Evolutionary conservation across 2,888 invertebrate genomes (phyloP).

Genomic region (Eledona agricola): DNA sequence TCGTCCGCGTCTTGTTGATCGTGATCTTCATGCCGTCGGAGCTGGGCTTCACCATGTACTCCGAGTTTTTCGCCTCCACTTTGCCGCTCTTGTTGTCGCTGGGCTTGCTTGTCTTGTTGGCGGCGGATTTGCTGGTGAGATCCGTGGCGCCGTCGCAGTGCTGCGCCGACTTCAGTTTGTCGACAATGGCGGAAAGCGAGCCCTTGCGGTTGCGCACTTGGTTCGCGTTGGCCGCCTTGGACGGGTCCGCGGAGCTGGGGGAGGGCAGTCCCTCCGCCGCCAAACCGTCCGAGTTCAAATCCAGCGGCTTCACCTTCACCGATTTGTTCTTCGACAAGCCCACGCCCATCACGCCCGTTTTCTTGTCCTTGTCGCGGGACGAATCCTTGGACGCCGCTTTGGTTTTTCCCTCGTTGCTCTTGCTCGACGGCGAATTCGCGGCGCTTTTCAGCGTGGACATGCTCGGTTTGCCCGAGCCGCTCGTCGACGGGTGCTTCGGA

Average conservation of each 20-base stretch:
- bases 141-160: conserved; percentile 70
- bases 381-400: conserved; percentile 64
- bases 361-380: conserved; percentile 51
- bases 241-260: conserved; percentile 67
- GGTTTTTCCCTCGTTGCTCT: conserved; percentile 68
- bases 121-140: conserved; percentile 60
- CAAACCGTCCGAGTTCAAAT: conserved; percentile 60
- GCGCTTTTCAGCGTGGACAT: conserved; percentile 89
- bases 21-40: conserved; percentile 91
- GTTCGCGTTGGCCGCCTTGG: conserved; percentile 68
- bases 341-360: conserved; percentile 44
- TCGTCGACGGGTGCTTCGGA: conserved; percentile 77
- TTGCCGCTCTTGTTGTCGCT: conserved; percentile 50
- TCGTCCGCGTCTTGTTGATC: conserved; percentile 86
- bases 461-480: conserved; percentile 83
- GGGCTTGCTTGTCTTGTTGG: conserved; percentile 50
- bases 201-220: conserved; percentile 76
- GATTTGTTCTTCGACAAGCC: conserved; percentile 66
- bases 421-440: conserved; percentile 74
- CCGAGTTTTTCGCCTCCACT: conserved; percentile 73
- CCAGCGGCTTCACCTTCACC: conserved; percentile 74
- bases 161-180: conserved; percentile 79
- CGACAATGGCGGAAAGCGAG: conserved; percentile 85
- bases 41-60: conserved; percentile 90
- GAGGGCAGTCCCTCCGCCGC: conserved; percentile 62